Conservation (phyloP, 2,797 vertebrate genomes). For the Arrhamphus sclerolepis region DNA sequence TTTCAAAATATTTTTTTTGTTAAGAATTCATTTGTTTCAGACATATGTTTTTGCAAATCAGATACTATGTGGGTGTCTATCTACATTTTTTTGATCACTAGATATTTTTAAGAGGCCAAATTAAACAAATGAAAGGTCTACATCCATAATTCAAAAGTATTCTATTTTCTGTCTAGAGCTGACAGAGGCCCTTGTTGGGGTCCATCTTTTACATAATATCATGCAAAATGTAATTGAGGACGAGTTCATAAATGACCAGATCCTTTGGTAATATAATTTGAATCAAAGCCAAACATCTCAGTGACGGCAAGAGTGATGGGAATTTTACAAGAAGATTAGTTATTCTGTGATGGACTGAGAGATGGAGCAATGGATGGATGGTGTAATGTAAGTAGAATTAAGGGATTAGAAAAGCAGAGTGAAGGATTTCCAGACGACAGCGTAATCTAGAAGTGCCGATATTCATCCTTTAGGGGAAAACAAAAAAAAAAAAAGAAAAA, state of each 20-base stretch:
- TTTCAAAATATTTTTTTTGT: no score
- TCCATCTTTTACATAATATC: neutral
- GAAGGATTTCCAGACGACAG: slow-evolving; percentile 50
- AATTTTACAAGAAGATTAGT: slow-evolving; percentile 34
- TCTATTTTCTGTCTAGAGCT: neutral
- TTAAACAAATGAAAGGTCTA: no score
- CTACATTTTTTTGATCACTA: no score
- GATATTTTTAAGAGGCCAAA: no score
- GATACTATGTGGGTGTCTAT: no score
- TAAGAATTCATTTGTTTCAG: no score
- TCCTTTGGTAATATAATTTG: slow-evolving; percentile 6
- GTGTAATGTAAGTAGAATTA: slow-evolving; percentile 35
- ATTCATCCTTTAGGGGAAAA: slow-evolving; percentile 38
- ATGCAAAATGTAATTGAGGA: neutral
- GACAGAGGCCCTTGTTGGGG: neutral
- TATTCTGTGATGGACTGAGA: slow-evolving; percentile 14
- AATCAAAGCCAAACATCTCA: slow-evolving; percentile 10
- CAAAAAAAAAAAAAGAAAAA: slow-evolving; percentile 10
- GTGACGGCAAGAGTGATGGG: slow-evolving; percentile 2
- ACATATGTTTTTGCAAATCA: no score
- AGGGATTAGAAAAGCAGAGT: slow-evolving; percentile 48
- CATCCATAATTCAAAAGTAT: no score
- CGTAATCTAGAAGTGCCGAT: slow-evolving; percentile 60
- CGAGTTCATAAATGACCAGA: slow-evolving; percentile 12
- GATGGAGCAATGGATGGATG: slow-evolving; percentile 19